Conservation (phyloP, 2,113 vertebrate genomes). For the Micronisus gabar region DNA sequence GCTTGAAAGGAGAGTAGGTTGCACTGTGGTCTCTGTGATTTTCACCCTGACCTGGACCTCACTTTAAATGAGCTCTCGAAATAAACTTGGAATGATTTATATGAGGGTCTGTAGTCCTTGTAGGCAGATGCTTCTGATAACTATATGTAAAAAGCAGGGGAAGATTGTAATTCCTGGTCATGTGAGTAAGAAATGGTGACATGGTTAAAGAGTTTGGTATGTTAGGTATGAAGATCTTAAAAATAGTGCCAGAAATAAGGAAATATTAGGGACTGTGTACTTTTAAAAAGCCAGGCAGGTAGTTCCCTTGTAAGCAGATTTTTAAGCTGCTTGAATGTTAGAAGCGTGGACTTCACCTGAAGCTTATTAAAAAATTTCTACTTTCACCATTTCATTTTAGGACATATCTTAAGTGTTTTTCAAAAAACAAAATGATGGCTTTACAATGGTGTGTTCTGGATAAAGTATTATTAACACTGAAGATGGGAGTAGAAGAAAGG, state of each 20-base stretch:
- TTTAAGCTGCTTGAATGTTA: neutral
- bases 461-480: neutral
- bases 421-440: neutral
- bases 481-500: neutral
- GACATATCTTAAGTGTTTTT: neutral
- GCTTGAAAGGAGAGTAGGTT: neutral
- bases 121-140: neutral
- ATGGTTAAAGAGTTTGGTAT: neutral
- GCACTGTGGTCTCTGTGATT: neutral
- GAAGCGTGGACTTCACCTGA: neutral
- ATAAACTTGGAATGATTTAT: neutral
- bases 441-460: neutral
- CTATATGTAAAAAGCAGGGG: neutral
- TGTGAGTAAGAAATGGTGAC: neutral
- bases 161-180: neutral
- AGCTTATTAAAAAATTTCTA: neutral
- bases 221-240: neutral
- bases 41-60: neutral
- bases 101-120: neutral
- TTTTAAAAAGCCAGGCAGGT: neutral
- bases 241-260: neutral
- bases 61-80: neutral
- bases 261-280: neutral
- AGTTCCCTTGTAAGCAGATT: neutral
- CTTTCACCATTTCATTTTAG: neutral